phyloP scores from a whole-genome alignment of 2,888 invertebrate species.

The Coremacera marginata region DNA sequence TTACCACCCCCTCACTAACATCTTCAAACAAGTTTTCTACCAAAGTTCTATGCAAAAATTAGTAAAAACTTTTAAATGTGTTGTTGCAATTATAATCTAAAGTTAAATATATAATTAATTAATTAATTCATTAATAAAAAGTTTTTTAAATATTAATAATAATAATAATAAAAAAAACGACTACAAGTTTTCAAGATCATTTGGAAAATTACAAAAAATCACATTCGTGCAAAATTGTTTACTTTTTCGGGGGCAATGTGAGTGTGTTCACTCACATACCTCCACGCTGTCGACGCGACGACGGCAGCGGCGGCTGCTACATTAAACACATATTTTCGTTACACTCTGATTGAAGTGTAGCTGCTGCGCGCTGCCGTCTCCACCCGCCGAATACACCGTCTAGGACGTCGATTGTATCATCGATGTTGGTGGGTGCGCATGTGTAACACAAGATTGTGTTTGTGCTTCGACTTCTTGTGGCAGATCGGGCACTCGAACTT shows the following conservation, averaged over 20 bases:
- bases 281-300: conserved; percentile 4
- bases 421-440: conserved; percentile 71
- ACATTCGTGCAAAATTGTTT: conserved; percentile 52
- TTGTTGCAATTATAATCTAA: conserved; percentile 35
- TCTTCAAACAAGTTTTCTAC: background rate
- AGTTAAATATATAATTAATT: conserved; percentile 54
- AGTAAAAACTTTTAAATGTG: conserved; percentile 28
- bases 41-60: conserved; percentile 18
- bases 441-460: conserved; percentile 70
- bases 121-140: conserved; percentile 28
- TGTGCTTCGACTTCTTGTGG: conserved; percentile 73
- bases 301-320: conserved; percentile 43
- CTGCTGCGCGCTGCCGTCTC: conserved; percentile 41
- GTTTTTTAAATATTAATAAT: conserved; percentile 42
- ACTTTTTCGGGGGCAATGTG: conserved; percentile 18
- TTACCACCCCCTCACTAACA: background rate
- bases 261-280: conserved; percentile 19
- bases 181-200: conserved; percentile 68
- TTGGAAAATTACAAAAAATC: conserved; percentile 60
- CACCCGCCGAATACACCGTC: conserved; percentile 32
- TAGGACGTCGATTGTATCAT: conserved; percentile 64
- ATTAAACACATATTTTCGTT: conserved; percentile 30
- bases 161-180: conserved; percentile 59
- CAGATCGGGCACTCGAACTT: conserved; percentile 75
- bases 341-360: background rate